phyloP scores from a whole-genome alignment of 2,113 vertebrate genomes.

The Hiodon alosoides region DNA sequence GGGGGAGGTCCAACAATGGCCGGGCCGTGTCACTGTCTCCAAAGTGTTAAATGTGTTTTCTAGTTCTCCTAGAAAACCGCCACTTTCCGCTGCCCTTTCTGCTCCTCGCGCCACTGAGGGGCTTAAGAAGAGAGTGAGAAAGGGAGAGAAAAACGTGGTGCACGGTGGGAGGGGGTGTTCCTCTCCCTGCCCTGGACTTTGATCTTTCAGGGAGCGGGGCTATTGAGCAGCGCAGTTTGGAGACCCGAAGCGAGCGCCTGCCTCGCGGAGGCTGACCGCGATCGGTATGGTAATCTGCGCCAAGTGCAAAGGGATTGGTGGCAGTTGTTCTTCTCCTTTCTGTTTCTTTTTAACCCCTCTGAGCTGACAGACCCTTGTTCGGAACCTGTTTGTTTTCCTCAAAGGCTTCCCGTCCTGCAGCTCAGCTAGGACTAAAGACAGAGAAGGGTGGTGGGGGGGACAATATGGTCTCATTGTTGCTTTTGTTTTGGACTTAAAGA shows the following conservation, averaged over 20 bases:
- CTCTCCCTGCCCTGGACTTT: constrained; percentile 31
- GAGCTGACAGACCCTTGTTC: constrained; percentile 33
- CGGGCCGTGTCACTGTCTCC: background rate
- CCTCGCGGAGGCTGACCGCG: constrained; percentile 28
- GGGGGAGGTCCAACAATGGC: background rate
- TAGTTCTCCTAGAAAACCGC: background rate
- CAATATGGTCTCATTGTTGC: constrained; percentile 63
- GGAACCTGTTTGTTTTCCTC: constrained; percentile 12
- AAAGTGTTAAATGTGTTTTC: background rate
- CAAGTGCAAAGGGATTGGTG: constrained; percentile 49
- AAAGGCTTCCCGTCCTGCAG: constrained; percentile 25
- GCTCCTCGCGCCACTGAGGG: constrained; percentile 6
- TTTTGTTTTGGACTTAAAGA: constrained; percentile 32
- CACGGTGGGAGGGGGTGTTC: constrained; percentile 19
- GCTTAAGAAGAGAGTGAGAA: constrained; percentile 36
- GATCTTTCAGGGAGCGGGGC: constrained; percentile 19
- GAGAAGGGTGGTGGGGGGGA: constrained; percentile 33
- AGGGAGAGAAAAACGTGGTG: constrained; percentile 15
- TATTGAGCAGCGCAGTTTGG: background rate
- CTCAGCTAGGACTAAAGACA: constrained; percentile 9
- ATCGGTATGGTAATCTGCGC: constrained; percentile 51
- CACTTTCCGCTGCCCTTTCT: background rate
- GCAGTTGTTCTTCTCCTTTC: constrained; percentile 21
- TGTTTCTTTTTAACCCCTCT: background rate
- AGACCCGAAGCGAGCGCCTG: constrained; percentile 25